These are phyloP conservation scores for Diloba caeruleocephala DNA, from an alignment of 2,888 invertebrate genomes.

Conservation along the genomic window DNA sequence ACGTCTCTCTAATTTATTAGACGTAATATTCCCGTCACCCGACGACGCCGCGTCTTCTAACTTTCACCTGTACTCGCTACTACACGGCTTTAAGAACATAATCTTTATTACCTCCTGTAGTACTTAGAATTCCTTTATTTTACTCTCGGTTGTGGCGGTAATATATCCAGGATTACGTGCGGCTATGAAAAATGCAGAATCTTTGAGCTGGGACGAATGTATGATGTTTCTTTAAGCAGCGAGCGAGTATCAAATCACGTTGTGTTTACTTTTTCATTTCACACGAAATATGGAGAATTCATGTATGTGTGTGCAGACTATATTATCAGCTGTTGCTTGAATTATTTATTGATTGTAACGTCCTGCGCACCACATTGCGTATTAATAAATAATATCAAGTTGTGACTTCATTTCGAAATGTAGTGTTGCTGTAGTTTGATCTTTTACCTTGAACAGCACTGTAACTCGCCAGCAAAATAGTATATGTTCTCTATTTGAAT, in stretches of 20 bases:
- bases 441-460: constrained; percentile 41
- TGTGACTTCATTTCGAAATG: constrained; percentile 55
- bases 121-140: constrained; percentile 74
- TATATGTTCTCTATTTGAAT: constrained; percentile 33
- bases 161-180: constrained; percentile 68
- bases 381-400: constrained; percentile 61
- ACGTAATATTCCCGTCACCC: constrained; percentile 79
- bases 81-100: constrained; percentile 76
- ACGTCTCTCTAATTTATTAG: constrained; percentile 78
- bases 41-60: constrained; percentile 54
- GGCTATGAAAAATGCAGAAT: constrained; percentile 68
- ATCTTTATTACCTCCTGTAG: constrained; percentile 77
- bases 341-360: constrained; percentile 64
- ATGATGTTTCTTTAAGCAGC: constrained; percentile 57
- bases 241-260: constrained; percentile 55
- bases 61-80: constrained; percentile 63
- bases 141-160: constrained; percentile 65
- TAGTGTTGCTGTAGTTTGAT: constrained; percentile 44
- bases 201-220: constrained; percentile 60
- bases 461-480: constrained; percentile 17
- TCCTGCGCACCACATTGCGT: constrained; percentile 50
- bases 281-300: constrained; percentile 51
- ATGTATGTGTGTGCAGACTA: constrained; percentile 31
- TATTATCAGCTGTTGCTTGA: constrained; percentile 58
- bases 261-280: constrained; percentile 49